A percentile compares a stretch with the other conserved stretches of the same genome.
Evolutionary conservation across 1,140 invertebrate species (phyloP).

Genomic region (Aphis gossypii): DNA sequence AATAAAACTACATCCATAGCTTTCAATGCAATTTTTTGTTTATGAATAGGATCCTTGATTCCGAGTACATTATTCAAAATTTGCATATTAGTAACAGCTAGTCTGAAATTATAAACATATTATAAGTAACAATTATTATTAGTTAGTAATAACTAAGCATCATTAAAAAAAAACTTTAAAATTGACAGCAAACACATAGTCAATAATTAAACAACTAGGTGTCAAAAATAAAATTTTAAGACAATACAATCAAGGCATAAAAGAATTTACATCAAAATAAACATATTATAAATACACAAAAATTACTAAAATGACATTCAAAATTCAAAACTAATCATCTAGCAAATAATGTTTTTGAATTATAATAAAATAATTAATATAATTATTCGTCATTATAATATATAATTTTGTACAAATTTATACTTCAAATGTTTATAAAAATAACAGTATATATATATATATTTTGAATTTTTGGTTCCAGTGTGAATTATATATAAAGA

Average conservation of each 20-base stretch:
- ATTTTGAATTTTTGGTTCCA: no score
- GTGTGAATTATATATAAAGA: no score
- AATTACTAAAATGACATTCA: no score
- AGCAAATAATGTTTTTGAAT: no score
- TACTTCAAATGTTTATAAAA: no score
- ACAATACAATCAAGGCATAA: not conserved
- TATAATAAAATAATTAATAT: no score
- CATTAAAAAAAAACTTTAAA: not conserved
- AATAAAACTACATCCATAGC: slow-evolving; percentile 97
- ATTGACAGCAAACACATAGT: not conserved
- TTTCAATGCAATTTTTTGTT: slow-evolving; percentile 94
- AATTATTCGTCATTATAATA: no score
- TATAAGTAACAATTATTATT: not conserved
- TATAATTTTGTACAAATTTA: no score
- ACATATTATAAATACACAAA: no score
- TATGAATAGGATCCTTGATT: slow-evolving; percentile 97
- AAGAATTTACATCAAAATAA: not conserved
- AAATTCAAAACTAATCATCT: no score
- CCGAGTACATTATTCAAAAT: slow-evolving; percentile 85
- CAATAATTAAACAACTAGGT: not conserved
- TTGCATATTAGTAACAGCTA: slow-evolving; percentile 90
- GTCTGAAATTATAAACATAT: slow-evolving; percentile 68
- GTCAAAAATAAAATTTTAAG: not conserved
- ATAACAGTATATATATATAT: no score
- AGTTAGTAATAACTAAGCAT: not conserved